Evolutionary conservation across 2,113 vertebrate species (phyloP).

Genomic region (Cyphomyrus discorhynchus): DNA sequence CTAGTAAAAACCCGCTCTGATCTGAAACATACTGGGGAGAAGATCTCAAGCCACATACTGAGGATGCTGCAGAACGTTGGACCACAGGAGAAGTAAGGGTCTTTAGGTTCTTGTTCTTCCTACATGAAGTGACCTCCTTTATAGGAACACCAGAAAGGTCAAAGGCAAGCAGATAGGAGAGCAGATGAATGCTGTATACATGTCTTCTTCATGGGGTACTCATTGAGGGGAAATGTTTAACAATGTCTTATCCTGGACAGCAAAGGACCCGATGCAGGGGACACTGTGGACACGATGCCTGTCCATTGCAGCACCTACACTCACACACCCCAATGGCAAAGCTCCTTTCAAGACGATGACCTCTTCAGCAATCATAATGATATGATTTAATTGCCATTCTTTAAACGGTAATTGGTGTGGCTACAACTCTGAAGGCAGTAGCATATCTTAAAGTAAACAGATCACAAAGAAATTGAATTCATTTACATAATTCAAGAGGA

Average conservation of each 20-base stretch:
- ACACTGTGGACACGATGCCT: neutral
- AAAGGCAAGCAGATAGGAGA: neutral
- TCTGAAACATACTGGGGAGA: neutral
- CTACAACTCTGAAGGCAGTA: neutral
- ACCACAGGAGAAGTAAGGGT: neutral
- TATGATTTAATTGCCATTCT: neutral
- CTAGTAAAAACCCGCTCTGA: neutral
- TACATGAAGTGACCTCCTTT: neutral
- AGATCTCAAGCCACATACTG: neutral
- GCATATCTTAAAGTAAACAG: neutral
- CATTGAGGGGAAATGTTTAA: neutral
- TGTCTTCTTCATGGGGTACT: neutral
- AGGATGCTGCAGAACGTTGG: neutral
- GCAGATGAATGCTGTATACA: neutral
- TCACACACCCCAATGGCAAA: neutral
- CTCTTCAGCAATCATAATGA: neutral
- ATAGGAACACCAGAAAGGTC: neutral
- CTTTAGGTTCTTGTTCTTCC: neutral
- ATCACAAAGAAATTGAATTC: neutral
- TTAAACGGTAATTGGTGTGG: neutral
- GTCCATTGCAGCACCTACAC: neutral
- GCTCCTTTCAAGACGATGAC: neutral
- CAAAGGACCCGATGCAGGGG: neutral
- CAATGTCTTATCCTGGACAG: neutral
- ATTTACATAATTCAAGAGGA: neutral